A percentile compares a stretch with the other conserved stretches of the same genome.
Conservation (phyloP, 2,113 vertebrate genomes). For the Platichthys flesus region DNA sequence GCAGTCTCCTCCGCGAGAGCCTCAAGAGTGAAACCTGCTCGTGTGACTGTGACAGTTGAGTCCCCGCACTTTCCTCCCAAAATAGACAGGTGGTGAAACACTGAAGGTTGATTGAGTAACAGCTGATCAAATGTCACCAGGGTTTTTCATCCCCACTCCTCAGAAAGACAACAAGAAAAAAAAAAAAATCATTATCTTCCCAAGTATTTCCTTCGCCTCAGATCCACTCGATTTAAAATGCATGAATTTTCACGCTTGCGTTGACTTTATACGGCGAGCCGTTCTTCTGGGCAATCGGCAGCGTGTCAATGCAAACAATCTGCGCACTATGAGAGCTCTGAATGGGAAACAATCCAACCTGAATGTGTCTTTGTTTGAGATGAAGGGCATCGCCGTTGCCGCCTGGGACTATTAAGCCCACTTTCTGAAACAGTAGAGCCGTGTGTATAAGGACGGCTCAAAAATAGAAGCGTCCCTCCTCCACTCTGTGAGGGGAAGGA, state of each 20-base stretch:
- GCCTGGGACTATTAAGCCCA: conserved; percentile 85
- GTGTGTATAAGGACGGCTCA: conserved; percentile 72
- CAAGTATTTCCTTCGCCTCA: conserved; percentile 21
- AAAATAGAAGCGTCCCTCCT: conserved; percentile 78
- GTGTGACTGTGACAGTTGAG: conserved; percentile 14
- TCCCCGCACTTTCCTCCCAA: neutral
- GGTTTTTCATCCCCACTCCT: conserved; percentile 1
- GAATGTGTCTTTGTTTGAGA: conserved; percentile 86
- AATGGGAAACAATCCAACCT: conserved; percentile 79
- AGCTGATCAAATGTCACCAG: conserved; percentile 8
- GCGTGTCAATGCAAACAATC: conserved; percentile 68
- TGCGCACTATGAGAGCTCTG: conserved; percentile 55
- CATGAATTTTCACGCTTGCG: conserved; percentile 20
- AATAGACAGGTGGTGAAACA: conserved; percentile 11
- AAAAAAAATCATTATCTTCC: neutral
- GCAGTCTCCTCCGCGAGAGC: conserved; percentile 9
- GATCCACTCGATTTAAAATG: conserved; percentile 66
- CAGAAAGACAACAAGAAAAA: neutral
- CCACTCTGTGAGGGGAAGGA: conserved; percentile 36
- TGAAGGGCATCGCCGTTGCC: conserved; percentile 79
- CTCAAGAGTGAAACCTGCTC: conserved; percentile 14
- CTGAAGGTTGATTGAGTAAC: conserved; percentile 11
- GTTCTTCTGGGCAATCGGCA: conserved; percentile 56
- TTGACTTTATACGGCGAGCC: conserved; percentile 15
- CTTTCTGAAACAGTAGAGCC: conserved; percentile 83